A percentile compares a stretch with the other conserved stretches of the same genome.
phyloP scores from a whole-genome alignment of 2,888 invertebrate species.

The Loripinus fragilis region DNA sequence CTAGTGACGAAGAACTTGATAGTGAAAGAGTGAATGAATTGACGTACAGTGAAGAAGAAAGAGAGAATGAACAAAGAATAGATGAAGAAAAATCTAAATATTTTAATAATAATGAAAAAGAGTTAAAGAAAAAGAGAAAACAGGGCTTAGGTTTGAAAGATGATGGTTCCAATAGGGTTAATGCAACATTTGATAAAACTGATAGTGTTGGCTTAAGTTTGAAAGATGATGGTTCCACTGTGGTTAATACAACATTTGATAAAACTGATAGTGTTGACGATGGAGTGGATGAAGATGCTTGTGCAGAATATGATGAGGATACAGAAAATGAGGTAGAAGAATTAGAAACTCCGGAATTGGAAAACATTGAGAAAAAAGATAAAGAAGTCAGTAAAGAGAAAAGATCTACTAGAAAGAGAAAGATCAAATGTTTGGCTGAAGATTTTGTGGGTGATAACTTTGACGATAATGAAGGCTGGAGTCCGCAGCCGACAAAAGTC shows the following conservation, averaged over 20 bases:
- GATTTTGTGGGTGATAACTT: constrained; percentile 21
- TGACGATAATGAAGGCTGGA: constrained; percentile 19
- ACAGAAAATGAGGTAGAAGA: background rate
- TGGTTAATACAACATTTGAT: background rate
- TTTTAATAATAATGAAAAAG: constrained; percentile 29
- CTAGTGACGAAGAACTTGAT: constrained; percentile 43
- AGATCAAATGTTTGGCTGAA: constrained; percentile 34
- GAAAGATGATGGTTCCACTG: background rate
- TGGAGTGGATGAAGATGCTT: background rate
- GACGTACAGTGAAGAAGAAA: constrained; percentile 57
- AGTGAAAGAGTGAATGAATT: constrained; percentile 34
- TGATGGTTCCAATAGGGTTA: constrained; percentile 20
- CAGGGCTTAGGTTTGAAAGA: constrained; percentile 17
- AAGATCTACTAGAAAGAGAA: constrained; percentile 38
- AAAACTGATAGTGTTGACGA: background rate
- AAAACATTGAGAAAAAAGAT: background rate
- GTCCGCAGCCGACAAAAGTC: constrained; percentile 23
- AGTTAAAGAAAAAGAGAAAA: constrained; percentile 39
- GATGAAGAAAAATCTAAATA: constrained; percentile 30
- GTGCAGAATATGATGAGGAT: constrained; percentile 19
- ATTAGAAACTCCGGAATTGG: background rate
- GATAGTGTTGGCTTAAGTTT: background rate
- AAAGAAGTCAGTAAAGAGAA: constrained; percentile 9
- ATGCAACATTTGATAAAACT: background rate
- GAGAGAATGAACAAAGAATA: constrained; percentile 52